Evolutionary conservation across 2,888 invertebrate genomes (phyloP), one percentile per base, ranked within the genome.

Genomic region (Campoplex nolae): DNA sequence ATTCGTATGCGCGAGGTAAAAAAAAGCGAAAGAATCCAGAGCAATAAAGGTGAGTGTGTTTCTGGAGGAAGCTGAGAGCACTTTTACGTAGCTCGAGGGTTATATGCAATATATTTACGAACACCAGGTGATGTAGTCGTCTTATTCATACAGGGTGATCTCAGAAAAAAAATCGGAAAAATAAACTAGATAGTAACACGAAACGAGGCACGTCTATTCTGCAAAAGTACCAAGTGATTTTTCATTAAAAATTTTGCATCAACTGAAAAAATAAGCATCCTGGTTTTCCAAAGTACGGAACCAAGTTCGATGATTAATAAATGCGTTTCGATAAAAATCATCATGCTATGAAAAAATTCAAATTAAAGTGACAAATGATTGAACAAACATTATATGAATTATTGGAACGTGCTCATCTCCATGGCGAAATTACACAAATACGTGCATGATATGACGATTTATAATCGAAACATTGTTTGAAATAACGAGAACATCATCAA

Each of bases 51-150:
- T 2, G 70, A 71, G 62, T n/a, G 62, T 4, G 38, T 48, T 62
- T n/a, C n/a, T 45, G 28, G 35, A 58, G 23, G 42, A 42, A 45
- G 58, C 16, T 54, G 6, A 75, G 42, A 75, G 28, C 45, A 75
- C 62, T 45, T 75, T 42, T 18, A 45, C 42, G 42, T 45, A 45
- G 3, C 58, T 7, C 62, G 75, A 32, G 38, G 74, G 42, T 56
- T n/a, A 38, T n/a, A 38, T 74, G 62, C 54, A 73, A 51, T 73
- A 54, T 28, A 45, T 70, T 45, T 70, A 70, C 70, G 70, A 28
- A 45, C 23, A 6, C 28, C 45, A 23, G 70, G 45, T 45, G 28
- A 70, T 45, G 45, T 13, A 70, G 45, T 70, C 45, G 16, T 28
- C 45, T 23, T 45, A 45, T 62, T 62, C 32, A 28, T 70, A 28